These are phyloP conservation scores for Todus mexicanus DNA, from an alignment of 2,797 vertebrate genomes.

Conservation along the genomic window DNA sequence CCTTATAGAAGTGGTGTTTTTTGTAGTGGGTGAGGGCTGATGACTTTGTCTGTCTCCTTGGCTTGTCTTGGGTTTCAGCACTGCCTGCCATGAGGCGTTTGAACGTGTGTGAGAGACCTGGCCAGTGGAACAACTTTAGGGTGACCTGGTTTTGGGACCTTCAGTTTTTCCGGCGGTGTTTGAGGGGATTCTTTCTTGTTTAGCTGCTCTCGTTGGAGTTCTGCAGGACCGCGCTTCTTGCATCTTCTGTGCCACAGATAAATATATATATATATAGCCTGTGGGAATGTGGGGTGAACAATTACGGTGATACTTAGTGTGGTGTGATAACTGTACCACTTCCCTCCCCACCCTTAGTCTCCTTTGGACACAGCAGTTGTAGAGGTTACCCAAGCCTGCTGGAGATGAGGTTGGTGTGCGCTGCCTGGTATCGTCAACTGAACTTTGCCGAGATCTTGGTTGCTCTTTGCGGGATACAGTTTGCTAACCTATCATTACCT, in stretches of 20 bases:
- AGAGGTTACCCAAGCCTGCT: neutral
- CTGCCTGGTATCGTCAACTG: neutral
- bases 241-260: neutral
- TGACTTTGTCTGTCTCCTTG: neutral
- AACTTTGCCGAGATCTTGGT: neutral
- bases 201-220: neutral
- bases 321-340: neutral
- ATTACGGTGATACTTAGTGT: neutral
- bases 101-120: neutral
- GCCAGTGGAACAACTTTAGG: neutral
- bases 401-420: neutral
- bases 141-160: neutral
- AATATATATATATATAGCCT: neutral
- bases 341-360: neutral
- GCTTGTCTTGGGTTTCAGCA: neutral
- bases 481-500: neutral
- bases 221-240: neutral
- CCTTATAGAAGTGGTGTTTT: neutral
- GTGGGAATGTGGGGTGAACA: neutral
- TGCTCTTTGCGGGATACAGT: neutral
- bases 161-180: neutral
- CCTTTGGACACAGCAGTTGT: neutral
- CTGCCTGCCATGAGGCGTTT: neutral
- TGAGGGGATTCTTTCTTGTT: rapidly evolving
- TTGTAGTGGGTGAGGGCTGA: neutral